Percentiles rank a stretch among this genome's conserved stretches.
Conservation (phyloP, 1,140 invertebrate species). For the Leptoteleia sp. region DNA sequence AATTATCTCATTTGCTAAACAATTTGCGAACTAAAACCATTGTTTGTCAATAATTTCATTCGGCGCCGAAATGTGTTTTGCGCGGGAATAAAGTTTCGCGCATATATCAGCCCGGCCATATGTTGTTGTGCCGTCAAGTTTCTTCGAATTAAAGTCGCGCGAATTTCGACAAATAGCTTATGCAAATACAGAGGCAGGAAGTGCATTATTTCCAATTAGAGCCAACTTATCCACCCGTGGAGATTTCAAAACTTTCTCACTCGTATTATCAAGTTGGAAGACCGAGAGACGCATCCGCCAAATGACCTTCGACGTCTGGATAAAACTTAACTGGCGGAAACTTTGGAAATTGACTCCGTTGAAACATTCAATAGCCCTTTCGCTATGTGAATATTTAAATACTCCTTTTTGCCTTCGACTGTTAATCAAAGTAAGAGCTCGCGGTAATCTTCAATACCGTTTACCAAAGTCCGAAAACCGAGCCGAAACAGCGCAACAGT, state of each 20-base stretch:
- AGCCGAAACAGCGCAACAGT: constrained; percentile 38
- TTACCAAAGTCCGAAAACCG: constrained; percentile 36
- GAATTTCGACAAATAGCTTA: constrained; percentile 53
- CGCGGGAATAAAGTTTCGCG: constrained; percentile 26
- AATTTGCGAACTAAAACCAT: constrained; percentile 25
- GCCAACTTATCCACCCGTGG: constrained; percentile 12
- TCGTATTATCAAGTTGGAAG: constrained; percentile 46
- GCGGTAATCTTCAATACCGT: constrained; percentile 19
- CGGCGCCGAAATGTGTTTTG: constrained; percentile 11
- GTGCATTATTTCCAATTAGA: constrained; percentile 59
- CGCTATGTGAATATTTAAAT: constrained; percentile 36
- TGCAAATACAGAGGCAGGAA: constrained; percentile 56
- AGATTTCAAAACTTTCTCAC: constrained; percentile 43
- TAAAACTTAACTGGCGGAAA: constrained; percentile 28
- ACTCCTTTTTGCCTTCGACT: constrained; percentile 17
- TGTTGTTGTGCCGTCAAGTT: constrained; percentile 43
- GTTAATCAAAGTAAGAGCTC: constrained; percentile 44
- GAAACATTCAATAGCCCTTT: constrained; percentile 17
- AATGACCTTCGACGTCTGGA: constrained; percentile 28
- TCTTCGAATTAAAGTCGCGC: constrained; percentile 37
- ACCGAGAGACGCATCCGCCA: constrained; percentile 28
- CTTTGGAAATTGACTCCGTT: constrained; percentile 25
- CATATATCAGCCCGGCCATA: constrained; percentile 26
- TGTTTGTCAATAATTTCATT: constrained; percentile 45
- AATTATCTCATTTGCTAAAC: constrained; percentile 23